A percentile compares a stretch with the other conserved stretches of the same genome.
Evolutionary conservation across 2,888 invertebrate genomes (phyloP).

Genomic region (Cylindroiulus punctatus): DNA sequence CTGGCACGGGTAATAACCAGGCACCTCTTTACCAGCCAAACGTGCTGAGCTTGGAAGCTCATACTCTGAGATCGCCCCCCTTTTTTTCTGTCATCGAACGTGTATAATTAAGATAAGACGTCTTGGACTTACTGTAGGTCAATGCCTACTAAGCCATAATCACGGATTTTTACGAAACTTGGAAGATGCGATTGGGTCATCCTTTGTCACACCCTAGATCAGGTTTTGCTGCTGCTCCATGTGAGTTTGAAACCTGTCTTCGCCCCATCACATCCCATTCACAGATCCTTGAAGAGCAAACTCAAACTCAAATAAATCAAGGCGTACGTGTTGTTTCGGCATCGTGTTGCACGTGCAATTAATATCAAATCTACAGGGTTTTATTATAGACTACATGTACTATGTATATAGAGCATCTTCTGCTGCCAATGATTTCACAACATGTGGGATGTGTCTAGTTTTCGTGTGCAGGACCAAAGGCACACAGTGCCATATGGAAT

Average conservation of each 20-base stretch:
- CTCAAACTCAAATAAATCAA: no score
- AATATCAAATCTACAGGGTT: no score
- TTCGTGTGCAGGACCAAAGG: not conserved
- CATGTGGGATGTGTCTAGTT: not conserved
- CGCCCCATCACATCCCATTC: no score
- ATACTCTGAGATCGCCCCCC: not conserved
- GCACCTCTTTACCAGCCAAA: not conserved
- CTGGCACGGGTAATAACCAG: no score
- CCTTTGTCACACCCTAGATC: constrained; percentile 17
- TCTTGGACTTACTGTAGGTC: not conserved
- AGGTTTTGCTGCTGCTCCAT: constrained; percentile 1
- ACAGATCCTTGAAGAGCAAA: no score
- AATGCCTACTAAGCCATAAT: not conserved
- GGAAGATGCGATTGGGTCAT: constrained; percentile 21
- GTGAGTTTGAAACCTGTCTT: not conserved
- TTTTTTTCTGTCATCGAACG: not conserved
- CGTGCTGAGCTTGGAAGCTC: not conserved
- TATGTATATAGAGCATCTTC: not conserved
- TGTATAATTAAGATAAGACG: constrained; percentile 13
- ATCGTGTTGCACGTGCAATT: no score
- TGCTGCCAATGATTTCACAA: constrained; percentile 4
- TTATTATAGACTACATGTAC: no score
- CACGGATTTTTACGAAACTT: constrained; percentile 12
- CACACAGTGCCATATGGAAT: not conserved
- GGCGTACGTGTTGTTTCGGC: not conserved